Percentiles rank a stretch among this genome's conserved stretches.
phyloP scores from a whole-genome alignment of 2,113 vertebrate genomes.

The Proterorhinus semilunaris region DNA sequence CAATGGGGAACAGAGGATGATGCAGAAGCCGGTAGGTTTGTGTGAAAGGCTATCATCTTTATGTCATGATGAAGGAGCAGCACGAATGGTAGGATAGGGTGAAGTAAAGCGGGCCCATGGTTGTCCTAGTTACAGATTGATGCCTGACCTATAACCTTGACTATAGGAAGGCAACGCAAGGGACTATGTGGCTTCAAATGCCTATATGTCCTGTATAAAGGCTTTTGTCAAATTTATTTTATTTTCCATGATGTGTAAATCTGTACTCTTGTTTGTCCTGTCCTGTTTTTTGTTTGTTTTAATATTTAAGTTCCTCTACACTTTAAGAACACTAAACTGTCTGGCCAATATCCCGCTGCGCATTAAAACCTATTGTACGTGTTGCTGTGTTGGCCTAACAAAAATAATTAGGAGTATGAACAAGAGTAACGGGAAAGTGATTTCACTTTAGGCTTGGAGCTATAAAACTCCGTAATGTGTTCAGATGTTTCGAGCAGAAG shows the following conservation, averaged over 20 bases:
- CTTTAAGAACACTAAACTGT: no score
- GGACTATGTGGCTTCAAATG: not conserved
- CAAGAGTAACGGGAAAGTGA: no score
- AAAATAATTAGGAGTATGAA: no score
- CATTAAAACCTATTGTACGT: no score
- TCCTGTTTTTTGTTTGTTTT: no score
- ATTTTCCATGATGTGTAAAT: no score
- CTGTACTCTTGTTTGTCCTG: no score
- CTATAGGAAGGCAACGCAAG: conserved; percentile 6
- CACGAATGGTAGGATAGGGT: conserved; percentile 10
- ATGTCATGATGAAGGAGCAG: conserved; percentile 47
- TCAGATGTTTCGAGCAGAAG: conserved; percentile 11
- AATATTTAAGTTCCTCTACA: no score
- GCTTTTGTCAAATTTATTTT: not conserved
- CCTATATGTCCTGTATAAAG: conserved; percentile 1
- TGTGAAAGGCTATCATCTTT: conserved; percentile 33
- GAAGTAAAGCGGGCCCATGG: conserved; percentile 16
- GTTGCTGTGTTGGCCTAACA: no score
- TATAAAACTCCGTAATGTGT: not conserved
- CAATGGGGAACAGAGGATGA: conserved; percentile 29
- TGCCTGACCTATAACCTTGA: conserved; percentile 47
- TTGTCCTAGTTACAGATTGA: conserved; percentile 23
- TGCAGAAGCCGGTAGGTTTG: conserved; percentile 5
- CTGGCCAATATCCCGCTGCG: no score
- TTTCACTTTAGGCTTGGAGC: not conserved